Conservation (phyloP, 2,888 invertebrate species). For the Acrocera orbiculus region DNA sequence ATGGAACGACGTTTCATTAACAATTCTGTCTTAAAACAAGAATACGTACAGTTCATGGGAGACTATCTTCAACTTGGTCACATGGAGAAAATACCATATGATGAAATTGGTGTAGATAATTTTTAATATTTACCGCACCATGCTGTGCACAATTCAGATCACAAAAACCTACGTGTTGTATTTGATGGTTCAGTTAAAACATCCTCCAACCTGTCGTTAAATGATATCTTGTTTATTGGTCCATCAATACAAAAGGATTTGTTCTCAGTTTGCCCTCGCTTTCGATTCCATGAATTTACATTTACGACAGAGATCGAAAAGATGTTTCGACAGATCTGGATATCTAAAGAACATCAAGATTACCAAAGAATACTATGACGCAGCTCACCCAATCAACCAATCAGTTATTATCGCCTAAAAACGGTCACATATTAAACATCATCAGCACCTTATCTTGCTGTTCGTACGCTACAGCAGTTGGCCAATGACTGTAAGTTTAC, state of each 20-base stretch:
- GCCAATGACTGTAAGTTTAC: background rate
- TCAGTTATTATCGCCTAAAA: background rate
- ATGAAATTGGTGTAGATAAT: background rate
- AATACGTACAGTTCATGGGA: conserved; percentile 11
- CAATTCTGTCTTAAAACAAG: background rate
- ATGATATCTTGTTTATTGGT: background rate
- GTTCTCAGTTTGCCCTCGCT: background rate
- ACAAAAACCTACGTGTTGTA: conserved; percentile 4
- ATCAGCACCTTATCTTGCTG: conserved; percentile 3
- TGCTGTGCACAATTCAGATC: conserved; percentile 1
- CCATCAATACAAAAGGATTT: background rate
- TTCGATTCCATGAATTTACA: background rate
- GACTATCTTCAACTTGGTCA: conserved; percentile 14
- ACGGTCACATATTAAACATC: conserved; percentile 5
- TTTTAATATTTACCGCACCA: background rate
- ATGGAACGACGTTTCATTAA: conserved; percentile 1
- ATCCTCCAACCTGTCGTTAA: background rate
- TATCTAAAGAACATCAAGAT: background rate
- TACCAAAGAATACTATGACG: background rate
- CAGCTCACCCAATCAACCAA: background rate
- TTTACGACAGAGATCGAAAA: conserved; percentile 6
- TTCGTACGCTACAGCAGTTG: background rate
- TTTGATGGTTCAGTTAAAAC: conserved; percentile 4
- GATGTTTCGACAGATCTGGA: conserved; percentile 4
- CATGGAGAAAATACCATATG: conserved; percentile 8